A percentile compares a stretch with the other conserved stretches of the same genome.
These are phyloP conservation scores for Melitaea athalia DNA, from an alignment of 2,888 invertebrate species.

Conservation along the genomic window DNA sequence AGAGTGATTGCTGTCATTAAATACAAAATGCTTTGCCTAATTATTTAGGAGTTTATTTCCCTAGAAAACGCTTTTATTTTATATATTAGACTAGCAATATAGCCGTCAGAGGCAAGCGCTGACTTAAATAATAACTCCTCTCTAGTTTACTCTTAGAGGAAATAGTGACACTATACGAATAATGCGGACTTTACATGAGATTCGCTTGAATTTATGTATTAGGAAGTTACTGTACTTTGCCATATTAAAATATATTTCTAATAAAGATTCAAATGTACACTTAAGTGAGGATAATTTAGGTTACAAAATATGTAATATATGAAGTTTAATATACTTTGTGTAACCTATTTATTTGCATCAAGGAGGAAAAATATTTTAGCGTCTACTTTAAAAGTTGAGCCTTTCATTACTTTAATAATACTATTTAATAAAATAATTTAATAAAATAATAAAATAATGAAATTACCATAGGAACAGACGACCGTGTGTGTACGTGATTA, in stretches of 20 bases:
- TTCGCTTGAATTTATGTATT: constrained; percentile 32
- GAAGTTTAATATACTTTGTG: no score
- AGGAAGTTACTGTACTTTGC: constrained; percentile 15
- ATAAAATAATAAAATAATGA: no score
- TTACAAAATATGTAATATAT: neutral
- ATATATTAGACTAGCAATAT: constrained; percentile 42
- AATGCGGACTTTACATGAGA: constrained; percentile 31
- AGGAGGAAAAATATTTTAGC: no score
- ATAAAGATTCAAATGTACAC: neutral
- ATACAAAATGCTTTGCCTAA: no score
- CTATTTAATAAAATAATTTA: no score
- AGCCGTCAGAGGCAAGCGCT: constrained; percentile 63
- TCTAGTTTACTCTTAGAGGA: constrained; percentile 47
- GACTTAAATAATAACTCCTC: constrained; percentile 69
- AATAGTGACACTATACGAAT: constrained; percentile 43
- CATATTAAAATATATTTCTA: constrained; percentile 22
- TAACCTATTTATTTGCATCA: no score
- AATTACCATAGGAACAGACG: no score
- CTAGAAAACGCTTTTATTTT: constrained; percentile 24
- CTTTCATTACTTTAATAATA: no score
- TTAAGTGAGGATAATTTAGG: neutral
- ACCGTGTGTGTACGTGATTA: no score
- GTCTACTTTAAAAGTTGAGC: no score
- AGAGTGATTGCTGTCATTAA: no score
- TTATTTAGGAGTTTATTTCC: neutral